Conservation (phyloP, 2,888 invertebrate genomes). For the Andrena hattorfiana region DNA sequence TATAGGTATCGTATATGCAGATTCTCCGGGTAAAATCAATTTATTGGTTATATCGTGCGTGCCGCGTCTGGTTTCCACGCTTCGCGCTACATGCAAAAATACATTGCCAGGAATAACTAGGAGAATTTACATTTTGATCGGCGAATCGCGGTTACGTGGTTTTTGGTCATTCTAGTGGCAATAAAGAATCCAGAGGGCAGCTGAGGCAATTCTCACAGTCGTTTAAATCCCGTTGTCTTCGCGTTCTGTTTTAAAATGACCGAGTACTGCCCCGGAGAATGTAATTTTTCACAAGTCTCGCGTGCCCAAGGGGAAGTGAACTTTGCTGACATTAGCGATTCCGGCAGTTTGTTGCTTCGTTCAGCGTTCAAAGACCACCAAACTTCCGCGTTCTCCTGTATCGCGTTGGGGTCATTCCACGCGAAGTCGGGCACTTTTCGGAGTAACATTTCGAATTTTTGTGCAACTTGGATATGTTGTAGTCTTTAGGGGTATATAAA, state of each 20-base stretch:
- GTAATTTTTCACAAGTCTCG: background rate
- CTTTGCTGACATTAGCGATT: background rate
- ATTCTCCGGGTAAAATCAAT: constrained; percentile 33
- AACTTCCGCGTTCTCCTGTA: background rate
- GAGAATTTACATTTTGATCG: constrained; percentile 1
- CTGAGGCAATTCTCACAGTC: background rate
- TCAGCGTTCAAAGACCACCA: background rate
- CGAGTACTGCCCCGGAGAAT: background rate
- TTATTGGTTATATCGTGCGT: constrained; percentile 30
- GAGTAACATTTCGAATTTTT: too few relatives aligned
- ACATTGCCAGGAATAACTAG: constrained; percentile 2
- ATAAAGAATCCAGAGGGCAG: background rate
- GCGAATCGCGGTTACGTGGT: background rate
- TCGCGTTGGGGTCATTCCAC: too few relatives aligned
- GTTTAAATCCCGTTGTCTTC: background rate
- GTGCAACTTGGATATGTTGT: too few relatives aligned
- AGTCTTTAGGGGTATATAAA: too few relatives aligned
- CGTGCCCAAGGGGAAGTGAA: background rate
- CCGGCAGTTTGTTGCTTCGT: background rate
- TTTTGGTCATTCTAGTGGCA: background rate
- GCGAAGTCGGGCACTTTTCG: too few relatives aligned
- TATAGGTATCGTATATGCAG: background rate
- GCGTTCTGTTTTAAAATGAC: background rate
- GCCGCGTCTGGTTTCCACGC: constrained; percentile 9
- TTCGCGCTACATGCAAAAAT: constrained; percentile 17